phyloP scores from a whole-genome alignment of 64 coral and sea anemone genomes.

The Porites lutea region DNA sequence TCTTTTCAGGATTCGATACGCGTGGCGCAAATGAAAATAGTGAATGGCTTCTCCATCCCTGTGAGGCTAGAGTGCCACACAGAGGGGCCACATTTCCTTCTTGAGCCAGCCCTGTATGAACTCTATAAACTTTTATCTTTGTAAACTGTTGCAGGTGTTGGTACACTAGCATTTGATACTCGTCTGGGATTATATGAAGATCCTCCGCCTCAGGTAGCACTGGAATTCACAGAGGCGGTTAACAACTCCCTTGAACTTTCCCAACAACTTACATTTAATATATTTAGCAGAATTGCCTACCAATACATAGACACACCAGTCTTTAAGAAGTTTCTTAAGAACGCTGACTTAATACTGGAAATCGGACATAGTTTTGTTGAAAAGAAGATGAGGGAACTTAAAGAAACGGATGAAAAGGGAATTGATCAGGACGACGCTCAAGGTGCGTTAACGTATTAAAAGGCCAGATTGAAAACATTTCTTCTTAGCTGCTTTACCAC shows the following conservation, averaged over 20 bases:
- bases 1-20: too few relatives aligned
- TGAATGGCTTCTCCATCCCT: too few relatives aligned
- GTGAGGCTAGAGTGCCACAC: too few relatives aligned
- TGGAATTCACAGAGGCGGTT: slow-evolving; percentile 11
- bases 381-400: slow-evolving; percentile 48
- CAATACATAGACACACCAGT: slow-evolving; percentile 29
- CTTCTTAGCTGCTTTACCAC: too few relatives aligned
- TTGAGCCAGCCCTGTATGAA: too few relatives aligned
- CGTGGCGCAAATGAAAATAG: too few relatives aligned
- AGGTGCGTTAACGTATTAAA: too few relatives aligned
- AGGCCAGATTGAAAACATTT: too few relatives aligned
- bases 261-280: background rate
- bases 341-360: background rate
- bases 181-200: slow-evolving; percentile 57
- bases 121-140: too few relatives aligned
- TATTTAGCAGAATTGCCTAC: background rate
- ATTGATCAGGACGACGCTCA: too few relatives aligned
- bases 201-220: slow-evolving; percentile 15
- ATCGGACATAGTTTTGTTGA: slow-evolving; percentile 17
- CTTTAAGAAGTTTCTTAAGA: background rate
- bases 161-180: slow-evolving; percentile 26
- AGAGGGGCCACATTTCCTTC: too few relatives aligned
- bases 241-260: background rate
- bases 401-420: background rate
- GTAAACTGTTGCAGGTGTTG: slow-evolving; percentile 10